Evolutionary conservation across 2,888 invertebrate genomes (phyloP), one percentile per base, ranked within the genome.

Genomic region (Ormyrus pomaceus): DNA sequence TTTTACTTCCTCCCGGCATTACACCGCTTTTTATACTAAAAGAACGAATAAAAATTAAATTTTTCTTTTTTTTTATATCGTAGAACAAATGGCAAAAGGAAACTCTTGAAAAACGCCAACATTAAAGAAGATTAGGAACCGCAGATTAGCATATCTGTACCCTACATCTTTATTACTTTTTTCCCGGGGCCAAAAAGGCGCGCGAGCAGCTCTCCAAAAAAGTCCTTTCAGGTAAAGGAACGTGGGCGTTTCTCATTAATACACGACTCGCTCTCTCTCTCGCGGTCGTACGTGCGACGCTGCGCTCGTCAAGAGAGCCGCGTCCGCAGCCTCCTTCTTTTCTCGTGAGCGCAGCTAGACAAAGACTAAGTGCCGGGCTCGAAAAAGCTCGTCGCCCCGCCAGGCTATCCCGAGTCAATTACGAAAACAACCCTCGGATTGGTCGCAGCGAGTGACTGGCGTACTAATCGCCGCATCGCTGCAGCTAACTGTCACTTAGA

Each of bases 401-500:
- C 2, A 34, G 34, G 2, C 50, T 58, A 66, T 81, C 80, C 72
- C 73, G 73, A 73, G 62, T 82, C 83, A 84, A 84, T 86, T 85
- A 83, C 82, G 73, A 82, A 83, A 77, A 81, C 84, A 84, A 83
- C 84, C 84, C 83, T 83, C 79, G 83, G 82, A 13, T 55, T 81
- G 81, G 83, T 74, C 76, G 73, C 50, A 77, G 45, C 80, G 78
- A 68, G 80, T 73, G 71, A 77, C 75, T 75, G 10, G 53, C 64
- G 80, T 79, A 84, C 83, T 83, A 83, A 86, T 86, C 87, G 84
- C 84, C 83, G 78, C 80, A 70, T 79, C 83, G 77, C 79, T 68
- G 73, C 51, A 13, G 34, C 34, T 80, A 56, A 80, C 83, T 78
- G 77, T 69, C 80, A 81, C 65, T 53, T 46, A 61, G 87, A 87